Evolutionary conservation across 1,140 invertebrate genomes (phyloP).

Genomic region (Rhyzopertha dominica): DNA sequence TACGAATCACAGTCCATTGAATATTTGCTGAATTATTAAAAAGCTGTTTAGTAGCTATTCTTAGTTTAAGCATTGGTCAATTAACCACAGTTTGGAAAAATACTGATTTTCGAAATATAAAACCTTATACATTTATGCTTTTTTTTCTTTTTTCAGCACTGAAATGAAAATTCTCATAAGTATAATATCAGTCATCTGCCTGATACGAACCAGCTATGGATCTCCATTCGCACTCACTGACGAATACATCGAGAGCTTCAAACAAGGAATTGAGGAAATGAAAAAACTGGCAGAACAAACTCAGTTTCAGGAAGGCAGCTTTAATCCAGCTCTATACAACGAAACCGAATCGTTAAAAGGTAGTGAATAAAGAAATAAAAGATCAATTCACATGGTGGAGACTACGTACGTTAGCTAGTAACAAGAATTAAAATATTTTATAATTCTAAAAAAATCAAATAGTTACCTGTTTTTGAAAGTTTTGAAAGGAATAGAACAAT

Average conservation of each 20-base stretch:
- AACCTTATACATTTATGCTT: too few species aligned
- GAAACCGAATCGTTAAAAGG: constrained; percentile 13
- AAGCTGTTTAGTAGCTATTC: too few species aligned
- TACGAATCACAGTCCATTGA: too few species aligned
- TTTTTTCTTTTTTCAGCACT: too few species aligned
- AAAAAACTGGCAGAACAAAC: constrained; percentile 16
- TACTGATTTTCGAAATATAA: too few species aligned
- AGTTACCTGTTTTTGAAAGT: not conserved
- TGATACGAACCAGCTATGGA: too few species aligned
- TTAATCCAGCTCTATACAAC: constrained; percentile 8
- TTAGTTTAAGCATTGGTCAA: too few species aligned
- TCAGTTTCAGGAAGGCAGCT: constrained; percentile 13
- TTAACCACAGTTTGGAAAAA: too few species aligned
- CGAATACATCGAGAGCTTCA: constrained; percentile 24
- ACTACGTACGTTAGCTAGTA: not conserved
- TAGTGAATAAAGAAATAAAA: not conserved
- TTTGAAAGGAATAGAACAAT: not conserved
- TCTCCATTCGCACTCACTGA: constrained; percentile 30
- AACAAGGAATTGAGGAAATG: constrained; percentile 21
- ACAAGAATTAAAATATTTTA: not conserved
- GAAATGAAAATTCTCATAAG: too few species aligned
- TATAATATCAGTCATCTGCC: too few species aligned
- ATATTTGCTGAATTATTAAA: too few species aligned
- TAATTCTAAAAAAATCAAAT: not conserved
- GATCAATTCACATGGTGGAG: not conserved